These are phyloP conservation scores for Corythornis madagascariensis DNA, from an alignment of 2,113 vertebrate genomes.

Conservation along the genomic window DNA sequence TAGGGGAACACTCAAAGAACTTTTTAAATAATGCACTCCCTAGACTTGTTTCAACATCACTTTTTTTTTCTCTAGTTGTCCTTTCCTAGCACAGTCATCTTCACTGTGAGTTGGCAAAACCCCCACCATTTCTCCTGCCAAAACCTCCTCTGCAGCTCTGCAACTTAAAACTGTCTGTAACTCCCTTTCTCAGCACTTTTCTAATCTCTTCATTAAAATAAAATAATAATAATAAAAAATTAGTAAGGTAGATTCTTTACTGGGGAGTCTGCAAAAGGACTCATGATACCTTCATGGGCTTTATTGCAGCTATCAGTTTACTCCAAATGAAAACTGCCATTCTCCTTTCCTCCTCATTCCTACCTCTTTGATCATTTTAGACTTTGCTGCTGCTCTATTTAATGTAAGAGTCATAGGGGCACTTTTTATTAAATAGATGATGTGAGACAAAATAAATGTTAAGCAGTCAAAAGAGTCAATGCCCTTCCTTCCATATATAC, in stretches of 20 bases:
- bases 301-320: background rate
- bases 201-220: background rate
- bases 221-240: background rate
- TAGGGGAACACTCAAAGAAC: background rate
- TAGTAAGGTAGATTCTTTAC: background rate
- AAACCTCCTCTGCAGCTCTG: constrained; percentile 23
- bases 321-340: background rate
- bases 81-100: background rate
- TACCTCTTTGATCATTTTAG: background rate
- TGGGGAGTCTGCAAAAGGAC: background rate
- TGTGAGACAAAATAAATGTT: background rate
- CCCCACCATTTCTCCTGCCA: background rate
- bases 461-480: background rate
- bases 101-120: background rate
- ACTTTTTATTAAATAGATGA: background rate
- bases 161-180: background rate
- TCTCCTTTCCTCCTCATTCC: background rate
- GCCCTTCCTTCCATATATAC: background rate
- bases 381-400: background rate
- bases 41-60: background rate
- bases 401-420: background rate
- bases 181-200: constrained; percentile 30
- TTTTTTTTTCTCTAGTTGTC: background rate
- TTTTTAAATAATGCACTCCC: background rate
- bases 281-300: background rate